These are phyloP conservation scores for Microcebus tavaratra DNA, from an alignment of 2,113 vertebrate species.

Conservation along the genomic window DNA sequence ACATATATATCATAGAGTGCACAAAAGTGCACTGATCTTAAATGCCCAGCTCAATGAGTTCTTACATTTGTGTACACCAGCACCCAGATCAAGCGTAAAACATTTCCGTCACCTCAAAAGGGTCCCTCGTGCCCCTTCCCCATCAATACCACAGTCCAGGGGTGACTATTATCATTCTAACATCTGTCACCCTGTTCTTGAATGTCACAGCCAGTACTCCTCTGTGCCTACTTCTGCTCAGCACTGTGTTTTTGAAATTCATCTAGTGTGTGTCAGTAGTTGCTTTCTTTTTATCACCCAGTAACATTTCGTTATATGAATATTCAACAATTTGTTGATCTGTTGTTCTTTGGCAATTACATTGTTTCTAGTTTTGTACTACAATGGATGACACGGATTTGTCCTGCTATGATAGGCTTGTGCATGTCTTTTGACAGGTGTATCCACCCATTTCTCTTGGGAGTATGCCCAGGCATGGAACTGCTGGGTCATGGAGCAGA, in stretches of 20 bases:
- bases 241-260: neutral
- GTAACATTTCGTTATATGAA: neutral
- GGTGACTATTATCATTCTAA: too few relatives aligned
- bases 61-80: neutral
- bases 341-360: neutral
- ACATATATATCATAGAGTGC: neutral
- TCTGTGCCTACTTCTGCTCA: neutral
- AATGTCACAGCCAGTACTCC: neutral
- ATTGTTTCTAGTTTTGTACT: neutral
- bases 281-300: neutral
- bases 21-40: neutral
- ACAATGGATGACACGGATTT: neutral
- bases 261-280: too few relatives aligned
- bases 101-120: neutral
- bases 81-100: neutral
- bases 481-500: neutral
- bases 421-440: neutral
- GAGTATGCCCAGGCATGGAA: neutral
- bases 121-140: neutral
- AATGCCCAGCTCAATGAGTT: neutral
- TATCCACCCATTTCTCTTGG: neutral
- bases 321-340: neutral
- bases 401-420: neutral
- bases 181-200: neutral
- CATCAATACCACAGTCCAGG: fast-evolving